Base-by-base conservation (phyloP, 2,888 invertebrate species). In the Catonia carolina region DNA sequence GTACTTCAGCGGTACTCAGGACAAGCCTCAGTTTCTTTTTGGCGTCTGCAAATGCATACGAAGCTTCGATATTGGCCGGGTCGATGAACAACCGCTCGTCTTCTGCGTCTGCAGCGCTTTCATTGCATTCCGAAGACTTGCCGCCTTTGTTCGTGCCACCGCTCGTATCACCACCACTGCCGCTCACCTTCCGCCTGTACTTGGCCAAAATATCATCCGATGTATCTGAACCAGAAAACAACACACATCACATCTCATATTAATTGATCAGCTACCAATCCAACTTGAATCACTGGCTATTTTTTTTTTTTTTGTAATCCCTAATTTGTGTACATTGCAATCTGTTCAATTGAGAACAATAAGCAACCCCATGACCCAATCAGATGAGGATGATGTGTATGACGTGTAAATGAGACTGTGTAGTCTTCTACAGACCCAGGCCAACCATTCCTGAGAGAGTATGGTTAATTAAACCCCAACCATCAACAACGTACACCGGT, bases 141-240 rank as follows among this genome's bases (percentile, higher is more conserved):
- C 62, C 62, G 8, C 63, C 61, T 27, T 63, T 61, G 56, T 59
- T 60, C 12, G 15, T 35, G 27, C 57, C 59, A 15, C 48, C 17
- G 12, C 37, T 37, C 3, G 77, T 77, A 63, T 77, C 78, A 31
- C 77, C 77, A 15, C 74, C 76, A 60, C 81, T 78, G 15, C 74
- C 76, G 60, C 81, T 78, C 55, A 81, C 77, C 70, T 85, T 83
- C 63, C 84, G 80, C 2, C 95, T 79, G 74, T 97, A 97, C 74
- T 96, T 97, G 39, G 92, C 96, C 64, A 97, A 78, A 69, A 97
- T 97, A 69, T 96, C 94, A 68, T 96, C 95, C 0, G 89, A 85
- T 33, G 83, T 83, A 75, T 93, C 93, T 68, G 72, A 72, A 65
- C 75, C 8, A 17, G 22, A 31, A 42, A n/a, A 23, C 31, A 7